Percentiles rank a stretch among this genome's conserved stretches.
Conservation (phyloP, 2,888 invertebrate species). For the Pantelozetes paolii region DNA sequence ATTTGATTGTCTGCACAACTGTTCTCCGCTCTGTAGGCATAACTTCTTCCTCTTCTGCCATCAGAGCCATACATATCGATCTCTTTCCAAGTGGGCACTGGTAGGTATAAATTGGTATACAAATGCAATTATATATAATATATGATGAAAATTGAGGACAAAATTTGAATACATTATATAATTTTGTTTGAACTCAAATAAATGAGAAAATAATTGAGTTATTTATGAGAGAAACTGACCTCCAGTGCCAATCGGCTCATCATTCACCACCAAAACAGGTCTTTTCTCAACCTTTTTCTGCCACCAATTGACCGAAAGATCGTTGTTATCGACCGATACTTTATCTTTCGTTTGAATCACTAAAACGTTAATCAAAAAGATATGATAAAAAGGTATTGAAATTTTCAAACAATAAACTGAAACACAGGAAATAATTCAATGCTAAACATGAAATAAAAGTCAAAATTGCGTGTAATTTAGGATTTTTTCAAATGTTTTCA, state of each 20-base stretch:
- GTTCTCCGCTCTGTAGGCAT: conserved; percentile 5
- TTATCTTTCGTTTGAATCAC: too few relatives aligned
- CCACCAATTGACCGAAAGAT: neutral
- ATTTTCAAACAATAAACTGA: too few relatives aligned
- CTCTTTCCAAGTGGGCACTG: conserved; percentile 20
- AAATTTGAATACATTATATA: too few relatives aligned
- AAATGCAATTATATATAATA: neutral
- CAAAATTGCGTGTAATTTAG: too few relatives aligned
- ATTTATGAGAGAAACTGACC: neutral
- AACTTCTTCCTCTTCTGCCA: neutral
- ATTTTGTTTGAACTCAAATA: neutral
- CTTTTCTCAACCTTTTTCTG: conserved; percentile 7
- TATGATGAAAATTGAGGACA: neutral
- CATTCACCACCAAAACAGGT: neutral
- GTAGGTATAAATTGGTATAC: neutral
- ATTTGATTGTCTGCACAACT: neutral
- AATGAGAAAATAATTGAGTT: neutral
- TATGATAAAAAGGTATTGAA: too few relatives aligned
- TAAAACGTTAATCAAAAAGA: too few relatives aligned
- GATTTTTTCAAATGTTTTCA: too few relatives aligned
- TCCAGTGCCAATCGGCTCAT: conserved; percentile 10
- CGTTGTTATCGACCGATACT: conserved; percentile 9
- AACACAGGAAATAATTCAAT: too few relatives aligned
- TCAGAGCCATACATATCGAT: conserved; percentile 11
- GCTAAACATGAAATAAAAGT: too few relatives aligned